These are phyloP conservation scores for Cyclina sinensis DNA, from an alignment of 1,140 invertebrate species.

Conservation along the genomic window DNA sequence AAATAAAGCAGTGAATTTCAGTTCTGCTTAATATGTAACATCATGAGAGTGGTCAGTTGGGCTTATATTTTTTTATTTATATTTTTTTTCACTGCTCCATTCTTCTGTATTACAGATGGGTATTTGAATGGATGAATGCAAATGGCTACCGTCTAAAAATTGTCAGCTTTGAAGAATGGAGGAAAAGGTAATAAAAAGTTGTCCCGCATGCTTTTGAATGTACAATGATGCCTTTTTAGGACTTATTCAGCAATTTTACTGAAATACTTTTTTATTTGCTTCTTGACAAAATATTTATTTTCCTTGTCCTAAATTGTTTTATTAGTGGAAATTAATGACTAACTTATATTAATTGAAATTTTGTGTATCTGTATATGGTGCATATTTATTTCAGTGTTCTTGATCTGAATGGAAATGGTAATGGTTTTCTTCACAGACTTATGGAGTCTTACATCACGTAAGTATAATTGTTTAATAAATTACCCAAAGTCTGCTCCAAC, in stretches of 20 bases:
- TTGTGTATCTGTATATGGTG: too few species aligned
- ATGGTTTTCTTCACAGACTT: slow-evolving; percentile 67
- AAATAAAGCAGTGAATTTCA: too few species aligned
- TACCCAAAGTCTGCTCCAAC: too few species aligned
- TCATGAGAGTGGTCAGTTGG: too few species aligned
- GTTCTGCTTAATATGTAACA: too few species aligned
- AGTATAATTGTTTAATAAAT: slow-evolving; percentile 38
- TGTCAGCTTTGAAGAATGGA: slow-evolving; percentile 82
- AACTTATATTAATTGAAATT: too few species aligned
- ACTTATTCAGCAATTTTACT: background rate
- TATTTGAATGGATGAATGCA: slow-evolving; percentile 85
- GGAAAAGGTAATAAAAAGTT: slow-evolving; percentile 74
- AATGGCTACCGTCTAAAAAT: slow-evolving; percentile 83
- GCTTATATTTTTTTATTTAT: too few species aligned
- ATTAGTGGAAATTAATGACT: too few species aligned
- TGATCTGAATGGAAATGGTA: slow-evolving; percentile 28
- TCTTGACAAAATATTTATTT: too few species aligned
- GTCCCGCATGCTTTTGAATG: background rate
- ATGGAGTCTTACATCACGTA: slow-evolving; percentile 80
- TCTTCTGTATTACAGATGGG: slow-evolving; percentile 76
- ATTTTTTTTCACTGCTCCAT: background rate
- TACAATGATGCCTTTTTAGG: background rate
- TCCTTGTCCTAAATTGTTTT: too few species aligned
- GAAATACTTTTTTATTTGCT: too few species aligned
- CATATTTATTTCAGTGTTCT: slow-evolving; percentile 60